Conservation (phyloP, 2,888 invertebrate genomes). For the Callimorpha dominula region DNA sequence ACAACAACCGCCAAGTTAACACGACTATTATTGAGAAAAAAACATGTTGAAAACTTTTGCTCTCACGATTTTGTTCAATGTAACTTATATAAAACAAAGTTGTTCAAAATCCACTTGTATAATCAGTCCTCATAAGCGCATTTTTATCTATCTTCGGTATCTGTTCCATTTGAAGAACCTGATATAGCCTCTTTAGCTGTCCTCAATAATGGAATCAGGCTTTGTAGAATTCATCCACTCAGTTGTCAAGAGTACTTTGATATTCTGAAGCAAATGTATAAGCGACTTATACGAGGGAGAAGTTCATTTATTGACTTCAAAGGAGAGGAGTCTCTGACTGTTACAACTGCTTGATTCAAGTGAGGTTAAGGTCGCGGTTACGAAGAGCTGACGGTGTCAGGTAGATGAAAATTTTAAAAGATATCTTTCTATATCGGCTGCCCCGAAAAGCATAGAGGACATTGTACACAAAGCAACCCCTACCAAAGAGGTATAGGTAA, state of each 20-base stretch:
- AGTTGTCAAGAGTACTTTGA: conserved; percentile 12
- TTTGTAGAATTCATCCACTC: conserved; percentile 5
- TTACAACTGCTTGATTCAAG: background rate
- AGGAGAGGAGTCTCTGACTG: conserved; percentile 4
- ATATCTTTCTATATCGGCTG: no score
- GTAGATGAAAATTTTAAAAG: background rate
- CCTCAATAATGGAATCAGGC: conserved; percentile 14
- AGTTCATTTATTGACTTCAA: conserved; percentile 12
- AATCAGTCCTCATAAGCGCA: background rate
- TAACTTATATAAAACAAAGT: background rate
- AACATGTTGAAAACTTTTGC: no score
- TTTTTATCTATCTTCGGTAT: conserved; percentile 7
- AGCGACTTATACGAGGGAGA: conserved; percentile 2
- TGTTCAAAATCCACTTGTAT: background rate
- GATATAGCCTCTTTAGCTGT: conserved; percentile 10
- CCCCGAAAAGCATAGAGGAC: no score
- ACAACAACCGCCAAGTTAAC: no score
- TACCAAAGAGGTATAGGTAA: no score
- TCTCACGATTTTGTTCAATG: background rate
- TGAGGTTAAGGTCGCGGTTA: background rate
- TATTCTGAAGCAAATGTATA: conserved; percentile 15
- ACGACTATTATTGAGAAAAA: no score
- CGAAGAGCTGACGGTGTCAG: background rate
- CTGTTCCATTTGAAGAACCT: conserved; percentile 12
- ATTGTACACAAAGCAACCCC: no score